Conservation (phyloP, 2,888 invertebrate genomes). For the Cryptosula pallasiana region DNA sequence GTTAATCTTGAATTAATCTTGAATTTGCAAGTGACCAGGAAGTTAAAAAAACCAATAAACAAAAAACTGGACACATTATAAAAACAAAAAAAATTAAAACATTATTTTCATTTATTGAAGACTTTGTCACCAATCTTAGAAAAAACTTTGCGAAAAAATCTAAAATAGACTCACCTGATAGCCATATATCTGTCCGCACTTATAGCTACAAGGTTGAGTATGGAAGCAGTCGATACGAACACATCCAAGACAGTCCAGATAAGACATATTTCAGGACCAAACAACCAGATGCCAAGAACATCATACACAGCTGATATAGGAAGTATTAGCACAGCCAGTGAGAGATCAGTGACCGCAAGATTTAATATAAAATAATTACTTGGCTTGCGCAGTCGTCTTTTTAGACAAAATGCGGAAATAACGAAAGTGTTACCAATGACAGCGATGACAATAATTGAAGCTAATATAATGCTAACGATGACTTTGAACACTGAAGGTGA, state of each 20-base stretch:
- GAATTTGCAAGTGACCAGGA: too few species aligned
- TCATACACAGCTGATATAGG: slow-evolving; percentile 23
- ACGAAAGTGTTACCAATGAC: slow-evolving; percentile 14
- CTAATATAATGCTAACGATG: neutral
- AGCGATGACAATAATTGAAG: neutral
- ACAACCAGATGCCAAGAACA: slow-evolving; percentile 13
- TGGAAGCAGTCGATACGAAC: slow-evolving; percentile 22
- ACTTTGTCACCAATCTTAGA: too few species aligned
- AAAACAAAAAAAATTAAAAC: neutral
- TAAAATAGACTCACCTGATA: slow-evolving; percentile 2
- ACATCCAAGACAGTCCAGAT: slow-evolving; percentile 21
- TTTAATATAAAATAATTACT: slow-evolving; percentile 24
- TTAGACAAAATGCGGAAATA: slow-evolving; percentile 3
- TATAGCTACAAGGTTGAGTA: slow-evolving; percentile 19
- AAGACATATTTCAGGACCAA: slow-evolving; percentile 9
- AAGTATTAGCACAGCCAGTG: slow-evolving; percentile 8
- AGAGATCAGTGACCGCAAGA: slow-evolving; percentile 16
- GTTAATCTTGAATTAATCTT: too few species aligned
- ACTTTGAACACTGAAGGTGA: neutral
- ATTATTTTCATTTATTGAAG: neutral
- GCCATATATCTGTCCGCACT: slow-evolving; percentile 24
- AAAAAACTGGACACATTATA: neutral
- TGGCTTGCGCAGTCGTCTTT: slow-evolving; percentile 1
- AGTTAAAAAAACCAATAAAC: neutral
- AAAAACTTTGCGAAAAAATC: neutral